phyloP scores from a whole-genome alignment of 1,140 invertebrate species.

The Diabrotica undecimpunctata region DNA sequence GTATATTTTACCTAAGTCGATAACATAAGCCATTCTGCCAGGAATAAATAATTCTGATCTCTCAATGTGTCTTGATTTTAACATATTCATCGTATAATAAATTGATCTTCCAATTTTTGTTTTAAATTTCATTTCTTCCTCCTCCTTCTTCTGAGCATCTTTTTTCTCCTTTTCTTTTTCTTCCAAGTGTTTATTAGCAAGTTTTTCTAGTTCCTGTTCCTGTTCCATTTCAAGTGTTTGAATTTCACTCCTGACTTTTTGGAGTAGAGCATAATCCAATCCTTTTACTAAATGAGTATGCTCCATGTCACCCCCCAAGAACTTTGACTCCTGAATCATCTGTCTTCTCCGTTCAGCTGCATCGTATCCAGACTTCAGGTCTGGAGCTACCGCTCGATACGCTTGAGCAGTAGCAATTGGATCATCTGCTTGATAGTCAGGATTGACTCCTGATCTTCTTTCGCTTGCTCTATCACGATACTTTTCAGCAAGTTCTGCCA shows the following conservation, averaged over 20 bases:
- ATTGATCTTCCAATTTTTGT: conserved; percentile 74
- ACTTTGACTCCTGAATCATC: conserved; percentile 99
- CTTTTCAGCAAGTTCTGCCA: conserved; percentile 92
- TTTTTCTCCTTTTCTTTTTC: conserved; percentile 60
- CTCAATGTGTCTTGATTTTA: conserved; percentile 67
- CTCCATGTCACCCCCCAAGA: conserved; percentile 99
- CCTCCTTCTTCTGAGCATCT: conserved; percentile 56
- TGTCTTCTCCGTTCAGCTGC: conserved; percentile 92
- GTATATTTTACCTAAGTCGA: conserved; percentile 70
- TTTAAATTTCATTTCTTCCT: conserved; percentile 78
- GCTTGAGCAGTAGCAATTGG: conserved; percentile 84
- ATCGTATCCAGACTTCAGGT: conserved; percentile 88
- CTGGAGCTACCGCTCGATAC: conserved; percentile 92
- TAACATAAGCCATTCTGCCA: conserved; percentile 96
- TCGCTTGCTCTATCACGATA: conserved; percentile 93
- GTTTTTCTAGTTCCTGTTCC: conserved; percentile 76
- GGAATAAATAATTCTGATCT: conserved; percentile 94
- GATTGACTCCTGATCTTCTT: conserved; percentile 81
- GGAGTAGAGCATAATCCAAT: conserved; percentile 97
- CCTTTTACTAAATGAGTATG: conserved; percentile 99
- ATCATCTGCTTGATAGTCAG: conserved; percentile 78
- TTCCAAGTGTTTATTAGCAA: conserved; percentile 58
- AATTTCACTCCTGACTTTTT: conserved; percentile 85
- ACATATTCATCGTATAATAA: conserved; percentile 63
- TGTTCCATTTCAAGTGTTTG: conserved; percentile 76